These are phyloP conservation scores for Rosalia funebris DNA, from an alignment of 2,888 invertebrate genomes.

Conservation along the genomic window DNA sequence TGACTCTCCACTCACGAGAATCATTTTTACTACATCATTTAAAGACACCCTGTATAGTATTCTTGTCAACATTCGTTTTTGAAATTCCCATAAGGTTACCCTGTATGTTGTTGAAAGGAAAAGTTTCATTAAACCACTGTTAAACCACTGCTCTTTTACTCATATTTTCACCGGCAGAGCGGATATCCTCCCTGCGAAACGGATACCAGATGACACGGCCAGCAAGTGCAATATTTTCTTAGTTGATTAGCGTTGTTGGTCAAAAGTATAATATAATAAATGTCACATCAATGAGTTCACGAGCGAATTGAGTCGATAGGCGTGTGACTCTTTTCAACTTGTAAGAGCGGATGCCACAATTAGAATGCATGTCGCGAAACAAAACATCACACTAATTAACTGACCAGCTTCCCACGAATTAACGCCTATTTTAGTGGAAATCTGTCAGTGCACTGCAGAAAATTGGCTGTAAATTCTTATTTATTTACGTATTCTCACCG, in stretches of 20 bases:
- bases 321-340: conserved; percentile 50
- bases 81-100: too few species aligned
- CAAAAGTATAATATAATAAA: conserved; percentile 30
- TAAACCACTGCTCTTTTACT: conserved; percentile 4
- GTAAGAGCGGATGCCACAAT: conserved; percentile 57
- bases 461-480: too few species aligned
- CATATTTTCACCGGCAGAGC: conserved; percentile 24
- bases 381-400: conserved; percentile 37
- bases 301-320: conserved; percentile 44
- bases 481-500: too few species aligned
- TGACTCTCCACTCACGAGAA: too few species aligned
- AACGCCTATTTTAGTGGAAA: background rate
- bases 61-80: too few species aligned
- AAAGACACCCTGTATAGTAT: too few species aligned
- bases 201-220: conserved; percentile 32
- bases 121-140: too few species aligned
- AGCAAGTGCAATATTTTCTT: conserved; percentile 37
- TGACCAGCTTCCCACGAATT: conserved; percentile 24
- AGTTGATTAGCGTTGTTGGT: conserved; percentile 35
- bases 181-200: conserved; percentile 34
- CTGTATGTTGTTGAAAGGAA: too few species aligned
- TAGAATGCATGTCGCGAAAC: conserved; percentile 52
- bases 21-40: too few species aligned
- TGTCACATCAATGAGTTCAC: conserved; percentile 25
- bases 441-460: background rate